These are phyloP conservation scores for Romanomermis culicivorax DNA, from an alignment of 2,888 invertebrate species.

Conservation along the genomic window DNA sequence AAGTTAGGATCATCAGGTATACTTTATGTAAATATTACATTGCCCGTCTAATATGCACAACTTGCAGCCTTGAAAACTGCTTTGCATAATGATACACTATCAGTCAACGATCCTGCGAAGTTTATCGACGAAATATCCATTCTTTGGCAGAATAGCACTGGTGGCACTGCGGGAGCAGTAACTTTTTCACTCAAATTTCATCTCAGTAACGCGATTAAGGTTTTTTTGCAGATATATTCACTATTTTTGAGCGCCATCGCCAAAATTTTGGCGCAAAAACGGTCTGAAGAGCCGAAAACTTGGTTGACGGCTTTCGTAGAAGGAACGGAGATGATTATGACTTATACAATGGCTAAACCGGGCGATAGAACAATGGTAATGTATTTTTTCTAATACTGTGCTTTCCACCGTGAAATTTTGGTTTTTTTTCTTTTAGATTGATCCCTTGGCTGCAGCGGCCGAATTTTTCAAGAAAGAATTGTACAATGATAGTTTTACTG, in stretches of 20 bases:
- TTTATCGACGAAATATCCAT: constrained; percentile 4
- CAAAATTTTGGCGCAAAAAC: background rate
- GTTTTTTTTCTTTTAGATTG: constrained; percentile 5
- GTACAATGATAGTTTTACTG: too few relatives aligned
- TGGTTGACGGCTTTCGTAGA: constrained; percentile 40
- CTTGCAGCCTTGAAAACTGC: background rate
- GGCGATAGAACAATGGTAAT: constrained; percentile 53
- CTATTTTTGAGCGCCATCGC: background rate
- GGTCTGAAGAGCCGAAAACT: constrained; percentile 15
- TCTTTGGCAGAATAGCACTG: constrained; percentile 16
- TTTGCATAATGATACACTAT: background rate
- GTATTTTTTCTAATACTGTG: constrained; percentile 1
- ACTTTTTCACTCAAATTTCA: background rate
- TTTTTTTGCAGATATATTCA: constrained; percentile 3
- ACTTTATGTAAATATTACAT: background rate
- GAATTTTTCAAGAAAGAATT: constrained; percentile 14
- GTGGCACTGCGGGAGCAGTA: constrained; percentile 7
- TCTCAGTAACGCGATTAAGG: background rate
- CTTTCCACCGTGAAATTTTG: background rate
- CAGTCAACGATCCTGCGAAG: background rate
- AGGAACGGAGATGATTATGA: constrained; percentile 41
- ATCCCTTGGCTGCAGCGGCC: constrained; percentile 18
- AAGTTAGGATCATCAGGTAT: constrained; percentile 38
- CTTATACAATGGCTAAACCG: constrained; percentile 46
- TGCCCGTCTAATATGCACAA: background rate